These are phyloP conservation scores for Melanogrammus aeglefinus DNA, from an alignment of 2,797 vertebrate species.

Conservation along the genomic window DNA sequence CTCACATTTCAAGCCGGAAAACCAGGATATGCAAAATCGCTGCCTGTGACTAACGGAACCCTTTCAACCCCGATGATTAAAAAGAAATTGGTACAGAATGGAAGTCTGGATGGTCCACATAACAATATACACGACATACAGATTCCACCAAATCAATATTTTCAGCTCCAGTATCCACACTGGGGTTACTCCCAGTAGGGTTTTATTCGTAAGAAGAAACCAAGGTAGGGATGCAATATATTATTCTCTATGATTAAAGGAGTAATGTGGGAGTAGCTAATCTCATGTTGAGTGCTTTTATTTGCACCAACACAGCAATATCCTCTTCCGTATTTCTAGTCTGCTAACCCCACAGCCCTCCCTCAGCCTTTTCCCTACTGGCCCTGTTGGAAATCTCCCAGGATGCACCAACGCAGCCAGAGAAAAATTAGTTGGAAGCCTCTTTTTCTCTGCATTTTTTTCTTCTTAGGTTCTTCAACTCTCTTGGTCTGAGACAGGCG, in stretches of 20 bases:
- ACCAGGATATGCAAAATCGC: neutral
- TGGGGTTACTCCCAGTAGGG: neutral
- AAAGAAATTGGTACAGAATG: neutral
- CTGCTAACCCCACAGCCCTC: conserved; percentile 11
- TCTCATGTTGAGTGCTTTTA: conserved; percentile 19
- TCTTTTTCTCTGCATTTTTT: conserved; percentile 1
- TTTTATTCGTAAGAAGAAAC: neutral
- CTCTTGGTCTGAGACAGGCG: neutral
- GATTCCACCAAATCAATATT: neutral
- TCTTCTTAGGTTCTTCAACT: conserved; percentile 10
- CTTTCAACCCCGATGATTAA: neutral
- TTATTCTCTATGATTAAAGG: conserved; percentile 24
- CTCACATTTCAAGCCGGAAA: neutral
- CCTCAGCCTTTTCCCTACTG: conserved; percentile 4
- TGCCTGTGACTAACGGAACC: neutral
- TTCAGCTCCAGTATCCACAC: neutral
- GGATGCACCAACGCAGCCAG: conserved; percentile 10
- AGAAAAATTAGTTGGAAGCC: conserved; percentile 15
- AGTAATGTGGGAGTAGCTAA: conserved; percentile 16
- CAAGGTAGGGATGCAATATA: conserved; percentile 1
- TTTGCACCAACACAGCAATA: conserved; percentile 14
- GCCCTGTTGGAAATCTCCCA: conserved; percentile 23
- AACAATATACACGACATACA: neutral
- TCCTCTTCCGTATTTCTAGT: conserved; percentile 6
- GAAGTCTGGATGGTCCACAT: neutral